Evolutionary conservation across 23 tunicate genomes (phyloP), one percentile per base, ranked within the genome.

Genomic region (Oikopleura vanhoeffeni): DNA sequence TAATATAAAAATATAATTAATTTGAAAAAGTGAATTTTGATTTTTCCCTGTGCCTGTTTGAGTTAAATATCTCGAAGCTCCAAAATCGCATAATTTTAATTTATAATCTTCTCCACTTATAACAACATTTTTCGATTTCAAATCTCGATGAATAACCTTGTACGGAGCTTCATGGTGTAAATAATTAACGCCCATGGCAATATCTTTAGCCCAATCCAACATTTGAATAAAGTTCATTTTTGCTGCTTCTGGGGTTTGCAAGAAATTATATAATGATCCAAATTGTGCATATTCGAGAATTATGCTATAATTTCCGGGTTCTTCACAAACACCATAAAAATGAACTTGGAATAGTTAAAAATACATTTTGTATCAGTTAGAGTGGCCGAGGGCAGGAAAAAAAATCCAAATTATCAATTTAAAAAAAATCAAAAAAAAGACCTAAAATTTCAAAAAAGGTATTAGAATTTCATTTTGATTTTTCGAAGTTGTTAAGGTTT

Each of bases 91-190:
- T 67, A 88, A 89, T 83, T 90, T 90, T 64, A 90, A 83, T 4
- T 84, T 83, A 84, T 87, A 90, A 67, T 88, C 88, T 40, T 83
- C 42, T 76, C 90, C 87, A 0, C n/a, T 24, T 0, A 76, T 76
- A 85, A 60, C 34, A 89, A 88, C 90, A 67, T 92, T 92, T 83
- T 92, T 92, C 38, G 97, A 92, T 67, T 92, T 92, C 40, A 92
- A 85, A 84, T 92, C 97, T 75, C 97, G 87, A 71, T 92, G 97
- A 3, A 92, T 89, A 32, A 89, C 94, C 27, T 87, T 89, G 39
- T 87, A 84, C 2, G 97, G 92, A 24, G 97, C 97, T 41, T 92
- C 97, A 67, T 92, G 89, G 83, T 92, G 97, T 36, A 92, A 85
- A 85, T 92, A 92, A 39, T 92, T 89, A 92, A 92, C 89, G n/a